Conservation (phyloP, 2,113 vertebrate species). For the Petrocephalus microphthalmus region DNA sequence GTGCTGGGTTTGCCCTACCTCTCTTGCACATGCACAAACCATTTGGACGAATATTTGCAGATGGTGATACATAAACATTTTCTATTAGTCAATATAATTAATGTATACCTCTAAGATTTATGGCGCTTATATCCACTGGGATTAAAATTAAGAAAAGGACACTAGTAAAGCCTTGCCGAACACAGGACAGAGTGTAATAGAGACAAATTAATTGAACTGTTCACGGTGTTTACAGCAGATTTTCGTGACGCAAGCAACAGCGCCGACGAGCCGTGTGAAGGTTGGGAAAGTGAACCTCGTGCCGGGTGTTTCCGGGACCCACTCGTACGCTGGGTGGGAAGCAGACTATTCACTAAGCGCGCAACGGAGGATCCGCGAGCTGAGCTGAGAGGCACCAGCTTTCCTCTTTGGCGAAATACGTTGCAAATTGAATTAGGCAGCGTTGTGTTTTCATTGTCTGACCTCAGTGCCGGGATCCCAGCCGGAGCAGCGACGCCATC, state of each 20-base stretch:
- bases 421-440: constrained; percentile 53
- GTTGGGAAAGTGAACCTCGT: background rate
- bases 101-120: background rate
- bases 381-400: background rate
- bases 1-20: background rate
- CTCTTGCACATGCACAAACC: background rate
- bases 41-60: background rate
- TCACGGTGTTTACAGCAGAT: background rate
- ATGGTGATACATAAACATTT: background rate
- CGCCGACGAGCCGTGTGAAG: background rate
- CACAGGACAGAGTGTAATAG: background rate
- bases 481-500: too few species aligned
- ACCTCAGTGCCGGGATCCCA: constrained; percentile 41
- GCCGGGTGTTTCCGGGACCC: background rate
- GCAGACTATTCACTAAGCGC: background rate
- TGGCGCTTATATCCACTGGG: background rate
- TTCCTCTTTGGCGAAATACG: background rate
- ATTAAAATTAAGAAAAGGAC: background rate
- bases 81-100: background rate
- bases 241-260: background rate
- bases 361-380: background rate
- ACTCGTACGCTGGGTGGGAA: background rate
- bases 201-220: background rate
- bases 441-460: constrained; percentile 61
- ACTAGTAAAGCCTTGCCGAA: background rate